These are phyloP conservation scores for Nymphalis urticae DNA, from an alignment of 2,888 invertebrate genomes.

Conservation along the genomic window DNA sequence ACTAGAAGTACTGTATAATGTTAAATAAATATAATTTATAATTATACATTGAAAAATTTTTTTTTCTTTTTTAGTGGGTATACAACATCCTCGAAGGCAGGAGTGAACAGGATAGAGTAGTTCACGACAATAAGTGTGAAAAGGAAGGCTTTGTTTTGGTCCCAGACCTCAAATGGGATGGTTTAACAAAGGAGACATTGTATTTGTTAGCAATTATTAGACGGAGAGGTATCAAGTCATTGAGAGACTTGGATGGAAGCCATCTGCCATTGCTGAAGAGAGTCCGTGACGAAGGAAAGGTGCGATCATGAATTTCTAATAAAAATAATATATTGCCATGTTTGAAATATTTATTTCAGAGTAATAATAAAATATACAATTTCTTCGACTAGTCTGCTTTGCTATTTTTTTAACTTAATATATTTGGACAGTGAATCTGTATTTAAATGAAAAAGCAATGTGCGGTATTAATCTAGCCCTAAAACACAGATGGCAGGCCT, in stretches of 20 bases:
- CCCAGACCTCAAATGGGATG: conserved; percentile 99
- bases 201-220: conserved; percentile 92
- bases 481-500: no score
- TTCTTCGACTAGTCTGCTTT: no score
- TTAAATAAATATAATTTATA: not conserved
- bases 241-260: conserved; percentile 89
- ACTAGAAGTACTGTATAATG: not conserved
- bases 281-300: conserved; percentile 87
- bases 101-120: conserved; percentile 92
- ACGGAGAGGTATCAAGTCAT: conserved; percentile 87
- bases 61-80: conserved; percentile 88
- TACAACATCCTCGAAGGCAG: conserved; percentile 97
- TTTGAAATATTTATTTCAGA: no score
- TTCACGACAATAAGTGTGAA: conserved; percentile 85
- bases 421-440: no score
- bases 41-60: not conserved
- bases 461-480: no score
- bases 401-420: no score
- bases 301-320: conserved; percentile 49
- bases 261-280: conserved; percentile 93
- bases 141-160: conserved; percentile 92
- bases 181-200: conserved; percentile 86
- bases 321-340: no score
- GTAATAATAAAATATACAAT: no score
- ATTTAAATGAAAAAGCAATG: no score